Evolutionary conservation across 2,797 vertebrate species (phyloP).

Genomic region (Benthosema pterotum): DNA sequence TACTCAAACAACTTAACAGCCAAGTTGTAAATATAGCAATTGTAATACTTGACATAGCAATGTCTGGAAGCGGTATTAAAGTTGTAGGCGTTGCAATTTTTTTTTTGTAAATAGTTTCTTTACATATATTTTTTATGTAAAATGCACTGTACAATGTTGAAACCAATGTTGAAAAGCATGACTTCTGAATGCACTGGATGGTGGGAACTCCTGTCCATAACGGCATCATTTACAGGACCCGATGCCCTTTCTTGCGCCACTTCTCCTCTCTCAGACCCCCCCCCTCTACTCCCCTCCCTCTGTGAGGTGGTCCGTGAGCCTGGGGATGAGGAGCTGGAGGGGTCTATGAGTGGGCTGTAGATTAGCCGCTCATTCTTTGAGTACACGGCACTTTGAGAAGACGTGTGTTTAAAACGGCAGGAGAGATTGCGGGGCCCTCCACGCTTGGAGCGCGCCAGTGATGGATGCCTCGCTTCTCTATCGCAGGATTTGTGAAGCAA

Average conservation of each 20-base stretch:
- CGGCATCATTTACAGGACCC: constrained; percentile 13
- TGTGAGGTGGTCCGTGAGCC: constrained; percentile 47
- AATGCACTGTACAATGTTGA: constrained; percentile 5
- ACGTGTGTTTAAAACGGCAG: constrained; percentile 73
- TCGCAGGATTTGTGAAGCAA: constrained; percentile 80
- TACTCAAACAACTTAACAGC: constrained; percentile 20
- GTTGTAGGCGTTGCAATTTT: neutral
- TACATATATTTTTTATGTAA: neutral
- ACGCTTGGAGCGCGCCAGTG: constrained; percentile 57
- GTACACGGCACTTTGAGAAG: constrained; percentile 69
- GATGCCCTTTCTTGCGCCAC: constrained; percentile 6
- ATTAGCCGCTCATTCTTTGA: constrained; percentile 69
- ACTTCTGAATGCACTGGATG: neutral
- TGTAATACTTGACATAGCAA: neutral
- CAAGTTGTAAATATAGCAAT: neutral
- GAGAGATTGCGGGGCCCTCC: constrained; percentile 66
- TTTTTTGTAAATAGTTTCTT: constrained; percentile 20
- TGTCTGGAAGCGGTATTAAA: neutral
- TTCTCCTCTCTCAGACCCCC: constrained; percentile 11
- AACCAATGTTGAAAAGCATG: neutral
- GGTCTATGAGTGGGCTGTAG: constrained; percentile 61
- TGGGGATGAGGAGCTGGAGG: constrained; percentile 30
- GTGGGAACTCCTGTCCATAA: neutral
- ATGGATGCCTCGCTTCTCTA: constrained; percentile 79
- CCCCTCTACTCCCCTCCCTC: constrained; percentile 11